phyloP scores from a whole-genome alignment of 1,140 invertebrate species.

The Drosophila lowei region DNA sequence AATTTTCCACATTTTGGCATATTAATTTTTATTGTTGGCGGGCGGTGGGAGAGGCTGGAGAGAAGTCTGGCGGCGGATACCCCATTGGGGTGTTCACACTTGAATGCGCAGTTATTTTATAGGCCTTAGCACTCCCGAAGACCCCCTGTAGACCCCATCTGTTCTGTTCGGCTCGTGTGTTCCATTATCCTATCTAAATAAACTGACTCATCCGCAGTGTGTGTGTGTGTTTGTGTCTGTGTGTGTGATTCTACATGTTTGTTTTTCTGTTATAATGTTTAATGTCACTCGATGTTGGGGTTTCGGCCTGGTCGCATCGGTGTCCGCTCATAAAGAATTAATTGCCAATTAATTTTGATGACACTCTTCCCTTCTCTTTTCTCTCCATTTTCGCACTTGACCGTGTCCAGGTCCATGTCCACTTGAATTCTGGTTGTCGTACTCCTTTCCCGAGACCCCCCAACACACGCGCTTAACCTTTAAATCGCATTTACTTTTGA shows the following conservation, averaged over 20 bases:
- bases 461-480: slow-evolving; percentile 34
- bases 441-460: slow-evolving; percentile 1
- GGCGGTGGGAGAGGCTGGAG: not conserved
- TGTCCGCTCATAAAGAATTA: slow-evolving; percentile 63
- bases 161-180: slow-evolving; percentile 44
- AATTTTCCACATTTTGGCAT: slow-evolving; percentile 62
- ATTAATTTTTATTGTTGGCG: slow-evolving; percentile 52
- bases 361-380: slow-evolving; percentile 25
- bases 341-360: slow-evolving; percentile 70
- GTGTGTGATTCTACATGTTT: slow-evolving; percentile 19
- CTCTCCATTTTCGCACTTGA: slow-evolving; percentile 37
- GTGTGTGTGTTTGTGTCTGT: slow-evolving; percentile 13
- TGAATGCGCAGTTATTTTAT: slow-evolving; percentile 40
- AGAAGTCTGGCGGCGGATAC: not conserved
- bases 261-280: slow-evolving; percentile 8
- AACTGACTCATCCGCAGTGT: slow-evolving; percentile 39
- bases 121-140: slow-evolving; percentile 8
- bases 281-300: slow-evolving; percentile 17
- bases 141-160: slow-evolving; percentile 14
- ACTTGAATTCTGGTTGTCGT: slow-evolving; percentile 32
- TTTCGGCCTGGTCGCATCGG: slow-evolving; percentile 16
- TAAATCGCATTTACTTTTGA: slow-evolving; percentile 56
- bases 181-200: slow-evolving; percentile 62
- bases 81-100: slow-evolving; percentile 28
- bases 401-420: slow-evolving; percentile 39